Conservation (phyloP, 92 coral and sea anemone species). For the Porites evermanni region DNA sequence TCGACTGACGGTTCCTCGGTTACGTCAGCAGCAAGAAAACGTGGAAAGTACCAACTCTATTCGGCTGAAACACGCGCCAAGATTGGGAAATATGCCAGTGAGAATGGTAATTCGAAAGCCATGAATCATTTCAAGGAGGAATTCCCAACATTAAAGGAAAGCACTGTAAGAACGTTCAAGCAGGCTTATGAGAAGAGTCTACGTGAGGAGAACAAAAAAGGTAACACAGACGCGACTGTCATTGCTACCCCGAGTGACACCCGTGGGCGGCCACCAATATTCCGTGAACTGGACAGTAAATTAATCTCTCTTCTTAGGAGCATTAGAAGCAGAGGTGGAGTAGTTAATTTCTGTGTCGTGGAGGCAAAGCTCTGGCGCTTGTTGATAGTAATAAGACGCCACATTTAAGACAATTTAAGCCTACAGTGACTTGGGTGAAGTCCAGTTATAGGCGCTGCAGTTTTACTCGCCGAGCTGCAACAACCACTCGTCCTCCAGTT, state of each 20-base stretch:
- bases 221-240: conserved; percentile 23
- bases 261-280: conserved; percentile 57
- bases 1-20: conserved; percentile 24
- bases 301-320: conserved; percentile 56
- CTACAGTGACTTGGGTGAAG: conserved; percentile 58
- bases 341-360: conserved; percentile 48
- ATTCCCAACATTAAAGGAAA: conserved; percentile 44
- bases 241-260: conserved; percentile 42
- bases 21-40: conserved; percentile 40
- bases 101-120: conserved; percentile 56
- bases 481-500: conserved; percentile 67
- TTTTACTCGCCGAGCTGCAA: conserved; percentile 65
- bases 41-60: conserved; percentile 46
- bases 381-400: conserved; percentile 40
- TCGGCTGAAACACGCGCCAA: conserved; percentile 50
- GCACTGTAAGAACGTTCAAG: conserved; percentile 55
- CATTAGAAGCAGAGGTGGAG: conserved; percentile 66
- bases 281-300: conserved; percentile 63
- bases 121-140: conserved; percentile 49
- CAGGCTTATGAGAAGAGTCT: conserved; percentile 30
- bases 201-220: conserved; percentile 23
- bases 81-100: conserved; percentile 64
- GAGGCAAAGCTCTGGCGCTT: conserved; percentile 56
- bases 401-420: conserved; percentile 52
- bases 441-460: conserved; percentile 68